Evolutionary conservation across 2,113 vertebrate genomes (phyloP).

Genomic region (Steatornis caripensis): DNA sequence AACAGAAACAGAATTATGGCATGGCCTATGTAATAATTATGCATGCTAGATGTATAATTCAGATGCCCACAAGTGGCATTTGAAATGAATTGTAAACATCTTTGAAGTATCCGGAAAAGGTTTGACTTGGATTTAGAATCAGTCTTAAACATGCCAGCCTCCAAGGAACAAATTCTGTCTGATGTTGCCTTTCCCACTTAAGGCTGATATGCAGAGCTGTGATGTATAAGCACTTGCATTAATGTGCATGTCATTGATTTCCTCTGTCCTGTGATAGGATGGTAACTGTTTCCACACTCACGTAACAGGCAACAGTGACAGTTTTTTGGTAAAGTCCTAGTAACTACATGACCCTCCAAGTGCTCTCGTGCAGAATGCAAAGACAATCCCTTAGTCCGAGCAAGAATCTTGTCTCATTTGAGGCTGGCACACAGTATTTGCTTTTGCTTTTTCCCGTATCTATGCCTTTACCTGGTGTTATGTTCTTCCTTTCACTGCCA

Average conservation of each 20-base stretch:
- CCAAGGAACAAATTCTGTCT: background rate
- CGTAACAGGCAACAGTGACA: conserved; percentile 7
- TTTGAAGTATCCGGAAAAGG: conserved; percentile 34
- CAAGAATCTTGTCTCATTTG: conserved; percentile 39
- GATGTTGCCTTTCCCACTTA: conserved; percentile 24
- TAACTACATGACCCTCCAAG: conserved; percentile 60
- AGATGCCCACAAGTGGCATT: background rate
- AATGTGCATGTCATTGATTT: conserved; percentile 20
- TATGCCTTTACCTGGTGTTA: background rate
- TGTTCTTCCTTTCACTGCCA: too few relatives aligned
- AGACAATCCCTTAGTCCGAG: conserved; percentile 16
- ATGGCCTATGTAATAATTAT: conserved; percentile 11
- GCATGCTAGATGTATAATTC: background rate
- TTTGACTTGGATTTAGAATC: conserved; percentile 31
- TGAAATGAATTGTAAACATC: conserved; percentile 48
- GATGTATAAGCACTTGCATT: background rate
- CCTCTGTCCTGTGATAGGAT: background rate
- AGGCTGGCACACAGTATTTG: conserved; percentile 47
- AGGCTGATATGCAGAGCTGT: background rate
- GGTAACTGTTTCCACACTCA: conserved; percentile 6
- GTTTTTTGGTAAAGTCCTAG: conserved; percentile 47
- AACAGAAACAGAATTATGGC: background rate
- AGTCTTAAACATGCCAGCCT: conserved; percentile 15
- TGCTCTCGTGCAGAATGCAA: conserved; percentile 48
- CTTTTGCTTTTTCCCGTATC: background rate